A percentile compares a stretch with the other conserved stretches of the same genome.
phyloP scores from a whole-genome alignment of 2,797 vertebrate species.

The Mycteria americana region DNA sequence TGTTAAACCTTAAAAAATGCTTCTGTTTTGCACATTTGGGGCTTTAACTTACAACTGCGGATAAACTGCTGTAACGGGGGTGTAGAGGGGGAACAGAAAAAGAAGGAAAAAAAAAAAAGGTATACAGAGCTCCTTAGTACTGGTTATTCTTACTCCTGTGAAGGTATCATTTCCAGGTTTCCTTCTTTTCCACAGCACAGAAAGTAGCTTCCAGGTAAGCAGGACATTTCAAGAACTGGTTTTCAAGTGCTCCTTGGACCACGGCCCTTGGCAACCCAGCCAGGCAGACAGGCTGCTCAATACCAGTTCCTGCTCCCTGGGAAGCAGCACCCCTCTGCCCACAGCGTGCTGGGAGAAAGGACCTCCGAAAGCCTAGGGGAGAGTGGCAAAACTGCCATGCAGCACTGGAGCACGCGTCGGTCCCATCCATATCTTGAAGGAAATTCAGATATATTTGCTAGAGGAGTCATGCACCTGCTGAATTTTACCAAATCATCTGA shows the following conservation, averaged over 20 bases:
- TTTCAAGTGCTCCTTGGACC: not conserved
- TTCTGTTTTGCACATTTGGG: not conserved
- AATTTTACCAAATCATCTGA: not conserved
- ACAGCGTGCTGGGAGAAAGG: not conserved
- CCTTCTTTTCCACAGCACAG: not conserved
- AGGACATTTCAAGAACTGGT: not conserved
- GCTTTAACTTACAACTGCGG: not conserved
- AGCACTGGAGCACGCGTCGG: not conserved
- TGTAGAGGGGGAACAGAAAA: not conserved
- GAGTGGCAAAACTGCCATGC: not conserved
- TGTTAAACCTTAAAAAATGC: not conserved
- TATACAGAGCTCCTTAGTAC: not conserved
- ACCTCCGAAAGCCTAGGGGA: not conserved
- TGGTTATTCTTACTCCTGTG: not conserved
- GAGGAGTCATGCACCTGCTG: not conserved
- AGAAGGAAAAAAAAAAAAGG: not conserved
- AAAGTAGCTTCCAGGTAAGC: not conserved
- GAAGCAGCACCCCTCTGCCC: not conserved
- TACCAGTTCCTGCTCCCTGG: not conserved
- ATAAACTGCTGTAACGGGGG: not conserved
- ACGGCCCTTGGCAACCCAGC: not conserved
- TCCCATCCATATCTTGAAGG: not conserved
- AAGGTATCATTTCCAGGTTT: not conserved
- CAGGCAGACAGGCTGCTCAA: not conserved
- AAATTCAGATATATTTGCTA: not conserved